Base-by-base conservation (phyloP, 2,113 vertebrate genomes). In the Gasterosteus nipponicus region DNA sequence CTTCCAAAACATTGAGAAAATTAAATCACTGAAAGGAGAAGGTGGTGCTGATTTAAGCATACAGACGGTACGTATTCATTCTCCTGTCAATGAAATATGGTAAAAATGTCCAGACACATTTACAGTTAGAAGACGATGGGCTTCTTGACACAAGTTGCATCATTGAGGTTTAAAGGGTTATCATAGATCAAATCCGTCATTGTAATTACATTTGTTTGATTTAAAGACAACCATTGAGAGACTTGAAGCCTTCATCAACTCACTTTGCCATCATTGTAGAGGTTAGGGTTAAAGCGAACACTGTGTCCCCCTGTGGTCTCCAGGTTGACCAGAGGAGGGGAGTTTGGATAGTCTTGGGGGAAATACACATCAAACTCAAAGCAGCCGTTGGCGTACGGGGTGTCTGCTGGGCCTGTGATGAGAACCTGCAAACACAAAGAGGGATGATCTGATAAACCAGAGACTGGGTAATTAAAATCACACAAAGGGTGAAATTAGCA, bases 311-410 rank as follows among this genome's bases (percentile, higher is more conserved):
- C 98, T 0, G 98, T 99, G 72, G 98, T 99, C 94, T 99, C 98
- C 87, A 99, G 93, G 88, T 99, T 99, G 82, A 99, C 98, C 87
- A 99, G 96, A 0, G 98, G 98, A 59, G 98, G 98, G 2, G 98
- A 99, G 91, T 98, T 99, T 5, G 98, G 98, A 87, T 99, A 99
- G 90, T 99, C 98, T 94, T 99, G 98, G 71, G 98, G 98, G 86
- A 99, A 99, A 92, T 99, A 99, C 0, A 99, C 98, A 71, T 99
- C 98, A 79, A 99, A 99, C 87, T 99, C 98, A 80, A 99, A 99
- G 92, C 98, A 99, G 22, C 98, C 98, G 53, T 99, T 99, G 86
- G 98, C 96, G 0, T 99, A 99, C 0, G 98, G 98, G 6, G 98
- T 99, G 90, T 99, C 98, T 4, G 97, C 96, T 42, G 98, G 98